phyloP scores from a whole-genome alignment of 2,888 invertebrate species.

The Imbricaverruca yamaguchii region DNA sequence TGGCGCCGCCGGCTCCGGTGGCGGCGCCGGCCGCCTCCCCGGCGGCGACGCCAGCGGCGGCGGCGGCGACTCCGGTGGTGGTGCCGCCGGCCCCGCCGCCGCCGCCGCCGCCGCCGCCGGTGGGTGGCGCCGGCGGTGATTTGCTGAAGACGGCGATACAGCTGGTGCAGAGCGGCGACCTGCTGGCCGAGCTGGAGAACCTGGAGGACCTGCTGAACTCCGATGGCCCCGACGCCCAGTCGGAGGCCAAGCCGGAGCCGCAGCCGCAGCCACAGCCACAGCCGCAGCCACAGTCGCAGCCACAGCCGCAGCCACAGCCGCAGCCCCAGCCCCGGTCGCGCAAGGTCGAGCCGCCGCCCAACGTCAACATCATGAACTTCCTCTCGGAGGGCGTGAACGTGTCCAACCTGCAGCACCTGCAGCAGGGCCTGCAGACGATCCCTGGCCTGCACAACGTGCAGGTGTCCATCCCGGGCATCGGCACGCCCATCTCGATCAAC shows the following conservation, averaged over 20 bases:
- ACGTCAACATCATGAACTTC: constrained; percentile 7
- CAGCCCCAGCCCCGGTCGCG: background rate
- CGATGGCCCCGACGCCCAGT: background rate
- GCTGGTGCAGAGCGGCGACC: constrained; percentile 18
- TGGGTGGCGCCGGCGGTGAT: background rate
- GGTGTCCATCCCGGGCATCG: constrained; percentile 72
- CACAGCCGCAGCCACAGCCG: background rate
- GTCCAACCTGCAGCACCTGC: background rate
- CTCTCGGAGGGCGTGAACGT: constrained; percentile 14
- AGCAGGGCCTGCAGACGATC: constrained; percentile 22
- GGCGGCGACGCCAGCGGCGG: background rate
- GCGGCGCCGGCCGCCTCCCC: background rate
- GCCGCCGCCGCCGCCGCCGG: background rate
- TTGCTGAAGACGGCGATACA: constrained; percentile 10
- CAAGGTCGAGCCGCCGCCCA: constrained; percentile 3
- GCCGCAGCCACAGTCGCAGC: background rate
- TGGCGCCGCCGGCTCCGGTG: background rate
- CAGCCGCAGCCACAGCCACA: background rate
- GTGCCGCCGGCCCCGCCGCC: background rate
- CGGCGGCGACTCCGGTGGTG: background rate
- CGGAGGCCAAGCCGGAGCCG: background rate
- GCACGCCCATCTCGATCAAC: constrained; percentile 69
- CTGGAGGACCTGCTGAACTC: background rate
- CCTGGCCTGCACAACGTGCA: constrained; percentile 36
- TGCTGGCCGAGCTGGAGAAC: constrained; percentile 13